Evolutionary conservation across 1,140 invertebrate species (phyloP).

Genomic region (Zaprionus africanus): DNA sequence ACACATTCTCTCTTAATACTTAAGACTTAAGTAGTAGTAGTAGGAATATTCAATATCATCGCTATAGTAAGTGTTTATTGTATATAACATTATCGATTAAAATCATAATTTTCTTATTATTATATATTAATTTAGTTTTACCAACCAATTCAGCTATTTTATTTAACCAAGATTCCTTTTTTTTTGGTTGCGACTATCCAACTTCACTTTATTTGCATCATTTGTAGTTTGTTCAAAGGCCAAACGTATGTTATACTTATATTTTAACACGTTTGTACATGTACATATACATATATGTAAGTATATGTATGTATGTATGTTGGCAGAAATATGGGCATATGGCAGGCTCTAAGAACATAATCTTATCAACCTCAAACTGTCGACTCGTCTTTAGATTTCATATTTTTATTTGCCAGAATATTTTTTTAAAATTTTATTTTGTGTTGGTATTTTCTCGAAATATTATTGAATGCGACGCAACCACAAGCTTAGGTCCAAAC

Average conservation of each 20-base stretch:
- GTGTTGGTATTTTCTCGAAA: constrained; percentile 10
- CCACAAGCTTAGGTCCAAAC: constrained; percentile 21
- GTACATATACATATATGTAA: background rate
- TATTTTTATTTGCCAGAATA: constrained; percentile 34
- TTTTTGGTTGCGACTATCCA: background rate
- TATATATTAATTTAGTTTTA: no score
- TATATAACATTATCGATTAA: no score
- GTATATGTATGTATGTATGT: background rate
- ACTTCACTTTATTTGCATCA: constrained; percentile 3
- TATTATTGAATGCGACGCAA: constrained; percentile 11
- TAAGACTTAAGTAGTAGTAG: no score
- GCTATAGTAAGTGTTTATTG: no score
- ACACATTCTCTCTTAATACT: background rate
- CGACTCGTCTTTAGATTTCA: constrained; percentile 31
- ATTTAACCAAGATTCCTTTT: background rate
- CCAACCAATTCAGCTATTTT: no score
- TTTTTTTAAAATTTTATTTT: background rate
- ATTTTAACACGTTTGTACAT: background rate
- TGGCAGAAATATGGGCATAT: constrained; percentile 22
- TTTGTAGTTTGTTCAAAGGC: constrained; percentile 2
- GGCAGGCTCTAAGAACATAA: constrained; percentile 41
- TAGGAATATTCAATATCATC: no score
- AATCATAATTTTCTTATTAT: no score
- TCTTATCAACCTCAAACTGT: constrained; percentile 57
- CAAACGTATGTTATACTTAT: background rate